Evolutionary conservation across 2,797 vertebrate species (phyloP).

Genomic region (Micropoecilia bifurca): DNA sequence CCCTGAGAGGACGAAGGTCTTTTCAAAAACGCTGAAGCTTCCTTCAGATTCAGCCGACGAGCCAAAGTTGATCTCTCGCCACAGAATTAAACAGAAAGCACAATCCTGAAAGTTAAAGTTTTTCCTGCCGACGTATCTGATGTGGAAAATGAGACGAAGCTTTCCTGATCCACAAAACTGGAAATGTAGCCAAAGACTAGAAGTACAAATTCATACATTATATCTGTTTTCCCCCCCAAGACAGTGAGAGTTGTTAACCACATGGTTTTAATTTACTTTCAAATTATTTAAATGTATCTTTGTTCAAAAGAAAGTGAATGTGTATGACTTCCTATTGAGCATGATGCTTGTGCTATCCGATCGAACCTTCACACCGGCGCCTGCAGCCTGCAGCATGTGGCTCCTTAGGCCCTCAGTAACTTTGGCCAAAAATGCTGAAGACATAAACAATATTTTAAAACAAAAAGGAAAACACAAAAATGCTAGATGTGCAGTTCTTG

Average conservation of each 20-base stretch:
- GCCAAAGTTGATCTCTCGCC: slow-evolving; percentile 51
- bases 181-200: slow-evolving; percentile 55
- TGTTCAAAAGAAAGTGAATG: slow-evolving; percentile 18
- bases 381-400: neutral
- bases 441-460: neutral
- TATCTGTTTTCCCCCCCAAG: neutral
- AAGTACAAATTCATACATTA: slow-evolving; percentile 30
- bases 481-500: neutral
- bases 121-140: slow-evolving; percentile 34
- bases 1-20: slow-evolving; percentile 47
- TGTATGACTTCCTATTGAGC: slow-evolving; percentile 2
- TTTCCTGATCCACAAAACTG: slow-evolving; percentile 53
- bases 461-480: neutral
- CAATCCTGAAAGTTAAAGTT: slow-evolving; percentile 52
- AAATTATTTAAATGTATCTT: neutral
- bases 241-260: slow-evolving; percentile 26
- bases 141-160: slow-evolving; percentile 46
- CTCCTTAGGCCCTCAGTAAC: neutral
- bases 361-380: neutral
- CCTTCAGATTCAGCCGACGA: slow-evolving; percentile 58
- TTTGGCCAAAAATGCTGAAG: neutral
- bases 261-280: neutral
- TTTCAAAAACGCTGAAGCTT: slow-evolving; percentile 64
- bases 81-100: slow-evolving; percentile 53
- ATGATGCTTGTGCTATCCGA: neutral